Conservation (phyloP, 2,113 vertebrate genomes). For the Delphinus delphis region DNA sequence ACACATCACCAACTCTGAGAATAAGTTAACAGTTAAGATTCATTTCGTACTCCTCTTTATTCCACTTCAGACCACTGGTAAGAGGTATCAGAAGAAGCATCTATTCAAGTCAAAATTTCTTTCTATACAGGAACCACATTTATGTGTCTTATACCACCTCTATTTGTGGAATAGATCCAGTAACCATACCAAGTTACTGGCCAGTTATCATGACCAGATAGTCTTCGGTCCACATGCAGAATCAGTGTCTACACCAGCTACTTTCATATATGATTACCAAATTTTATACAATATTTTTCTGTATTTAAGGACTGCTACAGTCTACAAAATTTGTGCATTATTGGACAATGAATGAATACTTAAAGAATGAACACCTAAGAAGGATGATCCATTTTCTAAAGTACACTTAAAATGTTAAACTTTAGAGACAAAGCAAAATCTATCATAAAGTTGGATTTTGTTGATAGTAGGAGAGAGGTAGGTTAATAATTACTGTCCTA, state of each 20-base stretch:
- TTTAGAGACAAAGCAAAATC: constrained; percentile 59
- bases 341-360: neutral
- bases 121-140: constrained; percentile 21
- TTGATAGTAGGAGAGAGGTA: constrained; percentile 60
- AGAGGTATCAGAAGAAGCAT: constrained; percentile 11
- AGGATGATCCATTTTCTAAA: constrained; percentile 38
- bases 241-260: neutral
- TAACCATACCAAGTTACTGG: neutral
- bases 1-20: constrained; percentile 41
- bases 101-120: constrained; percentile 3
- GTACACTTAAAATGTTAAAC: constrained; percentile 43
- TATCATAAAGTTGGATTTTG: constrained; percentile 32
- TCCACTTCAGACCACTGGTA: constrained; percentile 15
- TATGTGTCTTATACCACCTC: neutral
- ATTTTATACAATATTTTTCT: constrained; percentile 27
- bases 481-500: constrained; percentile 57
- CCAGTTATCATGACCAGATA: neutral
- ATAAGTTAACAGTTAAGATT: constrained; percentile 21
- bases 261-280: neutral
- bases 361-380: neutral
- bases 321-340: constrained; percentile 29
- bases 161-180: neutral
- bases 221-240: neutral
- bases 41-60: neutral
- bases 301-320: constrained; percentile 2